Conservation (phyloP, 1,140 invertebrate species). For the Papilio aristodemus region DNA sequence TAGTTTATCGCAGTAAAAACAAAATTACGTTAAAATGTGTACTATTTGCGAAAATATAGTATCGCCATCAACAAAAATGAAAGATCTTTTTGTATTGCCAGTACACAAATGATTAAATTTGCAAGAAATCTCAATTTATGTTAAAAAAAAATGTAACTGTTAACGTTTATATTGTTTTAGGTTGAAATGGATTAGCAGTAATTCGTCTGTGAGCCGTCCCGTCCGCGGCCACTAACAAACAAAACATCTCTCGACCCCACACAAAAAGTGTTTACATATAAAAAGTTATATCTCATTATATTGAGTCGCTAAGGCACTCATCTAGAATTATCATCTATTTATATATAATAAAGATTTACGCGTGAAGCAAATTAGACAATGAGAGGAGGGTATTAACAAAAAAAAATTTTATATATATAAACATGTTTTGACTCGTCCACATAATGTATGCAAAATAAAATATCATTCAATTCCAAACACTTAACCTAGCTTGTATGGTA, state of each 20-base stretch:
- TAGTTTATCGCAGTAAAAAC: too few species aligned
- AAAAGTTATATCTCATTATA: constrained; percentile 63
- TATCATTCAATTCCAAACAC: constrained; percentile 73
- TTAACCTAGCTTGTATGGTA: constrained; percentile 73
- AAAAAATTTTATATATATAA: constrained; percentile 45
- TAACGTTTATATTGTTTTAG: too few species aligned
- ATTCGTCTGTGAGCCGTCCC: background rate
- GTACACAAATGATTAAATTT: too few species aligned
- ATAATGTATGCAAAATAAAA: constrained; percentile 68
- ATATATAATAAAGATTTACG: constrained; percentile 63
- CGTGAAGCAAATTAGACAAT: constrained; percentile 56
- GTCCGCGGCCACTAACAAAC: constrained; percentile 41
- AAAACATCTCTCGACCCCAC: constrained; percentile 40
- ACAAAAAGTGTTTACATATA: constrained; percentile 51
- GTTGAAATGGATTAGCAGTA: too few species aligned
- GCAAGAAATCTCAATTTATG: too few species aligned
- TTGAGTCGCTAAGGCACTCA: constrained; percentile 79
- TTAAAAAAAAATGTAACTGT: too few species aligned
- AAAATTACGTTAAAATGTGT: too few species aligned
- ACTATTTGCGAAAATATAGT: too few species aligned
- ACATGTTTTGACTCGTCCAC: constrained; percentile 62
- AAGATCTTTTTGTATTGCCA: too few species aligned
- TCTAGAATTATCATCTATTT: constrained; percentile 66
- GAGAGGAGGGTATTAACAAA: constrained; percentile 39
- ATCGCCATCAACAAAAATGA: too few species aligned